phyloP scores from a whole-genome alignment of 92 coral and sea anemone genomes.

The Muricea muricata region DNA sequence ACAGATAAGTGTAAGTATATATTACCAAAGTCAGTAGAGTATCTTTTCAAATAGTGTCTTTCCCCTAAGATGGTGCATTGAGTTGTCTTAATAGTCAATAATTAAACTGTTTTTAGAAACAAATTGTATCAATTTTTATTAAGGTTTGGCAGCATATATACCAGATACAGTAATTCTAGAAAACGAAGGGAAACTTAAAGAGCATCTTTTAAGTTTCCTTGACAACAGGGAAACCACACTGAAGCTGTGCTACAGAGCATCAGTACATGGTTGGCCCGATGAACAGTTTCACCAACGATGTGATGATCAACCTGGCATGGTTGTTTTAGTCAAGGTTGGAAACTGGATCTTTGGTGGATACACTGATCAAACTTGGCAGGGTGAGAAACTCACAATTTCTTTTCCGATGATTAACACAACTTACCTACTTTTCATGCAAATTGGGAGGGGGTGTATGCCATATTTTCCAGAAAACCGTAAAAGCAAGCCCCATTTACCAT shows the following conservation, averaged over 20 bases:
- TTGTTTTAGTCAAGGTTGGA: not conserved
- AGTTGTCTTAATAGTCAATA: no score
- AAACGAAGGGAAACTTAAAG: not conserved
- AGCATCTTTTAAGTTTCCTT: not conserved
- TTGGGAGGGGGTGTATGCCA: no score
- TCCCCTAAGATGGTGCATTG: no score
- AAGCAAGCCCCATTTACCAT: no score
- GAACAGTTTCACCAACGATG: not conserved
- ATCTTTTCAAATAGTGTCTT: no score
- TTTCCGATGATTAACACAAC: no score
- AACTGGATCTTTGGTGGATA: not conserved
- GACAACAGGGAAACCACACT: not conserved
- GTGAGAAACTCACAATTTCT: no score
- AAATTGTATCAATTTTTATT: not conserved
- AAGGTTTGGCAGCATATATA: not conserved
- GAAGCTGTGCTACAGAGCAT: not conserved
- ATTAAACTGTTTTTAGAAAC: not conserved
- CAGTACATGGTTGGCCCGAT: not conserved
- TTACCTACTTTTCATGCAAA: no score
- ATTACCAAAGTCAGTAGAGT: no score
- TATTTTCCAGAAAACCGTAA: no score
- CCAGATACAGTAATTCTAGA: not conserved
- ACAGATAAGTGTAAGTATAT: no score
- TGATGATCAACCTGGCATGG: not conserved
- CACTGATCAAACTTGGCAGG: not conserved